Evolutionary conservation across 2,797 vertebrate species (phyloP), one percentile per base, ranked within the genome.

Genomic region (Holocentrus rufus): DNA sequence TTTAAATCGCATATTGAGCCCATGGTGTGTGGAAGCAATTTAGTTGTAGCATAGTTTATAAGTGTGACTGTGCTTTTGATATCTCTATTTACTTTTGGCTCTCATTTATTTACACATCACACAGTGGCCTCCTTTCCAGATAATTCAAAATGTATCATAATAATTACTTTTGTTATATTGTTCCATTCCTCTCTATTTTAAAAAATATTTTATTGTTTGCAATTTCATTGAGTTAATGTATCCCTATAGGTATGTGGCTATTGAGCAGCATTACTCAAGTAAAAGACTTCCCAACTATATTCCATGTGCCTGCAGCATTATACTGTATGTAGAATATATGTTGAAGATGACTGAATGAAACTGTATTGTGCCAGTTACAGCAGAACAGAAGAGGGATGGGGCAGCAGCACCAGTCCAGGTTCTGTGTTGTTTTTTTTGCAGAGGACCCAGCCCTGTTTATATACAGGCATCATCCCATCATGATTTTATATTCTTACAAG

Each of bases 1-100:
- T 90, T 90, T 92, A 90, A 92, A 90, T 87, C 90, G 73, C 87
- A 93, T 91, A 92, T 90, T 85, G 90, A 89, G 82, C 84, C 85
- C 85, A 77, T 83, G 82, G 85, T 88, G 90, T 90, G 90, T 82
- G 84, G 89, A 93, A 90, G 91, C 91, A 91, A 93, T 92, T 92
- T 91, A 90, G 88, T 85, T 90, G 83, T 90, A 82, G 87, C 71
- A 58, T 91, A 90, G 87, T 91, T 91, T 92, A 90, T 92, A 91
- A 90, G 82, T 83, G 78, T 80, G 79, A 84, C 82, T 88, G 36
- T 65, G 75, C 84, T 85, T 79, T 63, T 76, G 80, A 88, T 90
- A 80, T 90, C 89, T 87, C 81, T 90, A 71, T 91, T 90, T 89
- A 89, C 83, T 78, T 73, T 86, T 81, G 63, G 82, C 84, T 89